Percentiles rank a stretch among this genome's conserved stretches.
Conservation (phyloP, 2,113 vertebrate species). For the Chrysemys picta region DNA sequence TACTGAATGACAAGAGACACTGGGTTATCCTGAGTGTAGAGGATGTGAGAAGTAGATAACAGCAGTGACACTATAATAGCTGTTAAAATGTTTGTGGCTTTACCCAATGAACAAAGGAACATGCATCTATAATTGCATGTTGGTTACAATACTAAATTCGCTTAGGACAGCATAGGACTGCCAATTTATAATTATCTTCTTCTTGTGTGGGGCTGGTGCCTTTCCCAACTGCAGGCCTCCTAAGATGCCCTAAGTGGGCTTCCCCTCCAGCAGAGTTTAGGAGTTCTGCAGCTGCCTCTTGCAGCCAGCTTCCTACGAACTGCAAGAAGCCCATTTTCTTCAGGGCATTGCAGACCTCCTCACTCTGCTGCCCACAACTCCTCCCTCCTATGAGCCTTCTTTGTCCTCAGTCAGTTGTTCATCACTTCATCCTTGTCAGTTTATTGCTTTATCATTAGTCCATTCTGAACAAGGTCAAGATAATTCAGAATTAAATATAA, state of each 20-base stretch:
- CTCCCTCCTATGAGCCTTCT: neutral
- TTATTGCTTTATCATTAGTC: neutral
- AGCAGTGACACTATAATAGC: neutral
- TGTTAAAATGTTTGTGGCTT: neutral
- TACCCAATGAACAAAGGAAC: neutral
- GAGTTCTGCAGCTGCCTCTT: neutral
- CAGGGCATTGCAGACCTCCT: neutral
- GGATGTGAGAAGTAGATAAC: neutral
- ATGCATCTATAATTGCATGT: neutral
- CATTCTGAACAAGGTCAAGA: neutral
- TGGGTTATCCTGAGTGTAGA: neutral
- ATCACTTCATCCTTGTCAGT: neutral
- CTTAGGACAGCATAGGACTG: neutral
- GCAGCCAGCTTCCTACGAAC: neutral
- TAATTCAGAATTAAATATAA: neutral
- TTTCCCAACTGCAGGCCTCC: neutral
- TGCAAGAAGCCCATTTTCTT: neutral
- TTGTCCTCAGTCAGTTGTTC: neutral
- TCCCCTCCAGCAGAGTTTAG: constrained; percentile 19
- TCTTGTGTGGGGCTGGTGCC: neutral
- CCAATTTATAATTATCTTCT: constrained; percentile 21
- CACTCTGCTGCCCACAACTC: fast-evolving
- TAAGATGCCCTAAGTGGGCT: neutral
- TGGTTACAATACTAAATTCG: constrained; percentile 12
- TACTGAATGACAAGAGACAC: neutral